These are phyloP conservation scores for Anoplophora glabripennis DNA, from an alignment of 1,140 invertebrate genomes.

Conservation along the genomic window DNA sequence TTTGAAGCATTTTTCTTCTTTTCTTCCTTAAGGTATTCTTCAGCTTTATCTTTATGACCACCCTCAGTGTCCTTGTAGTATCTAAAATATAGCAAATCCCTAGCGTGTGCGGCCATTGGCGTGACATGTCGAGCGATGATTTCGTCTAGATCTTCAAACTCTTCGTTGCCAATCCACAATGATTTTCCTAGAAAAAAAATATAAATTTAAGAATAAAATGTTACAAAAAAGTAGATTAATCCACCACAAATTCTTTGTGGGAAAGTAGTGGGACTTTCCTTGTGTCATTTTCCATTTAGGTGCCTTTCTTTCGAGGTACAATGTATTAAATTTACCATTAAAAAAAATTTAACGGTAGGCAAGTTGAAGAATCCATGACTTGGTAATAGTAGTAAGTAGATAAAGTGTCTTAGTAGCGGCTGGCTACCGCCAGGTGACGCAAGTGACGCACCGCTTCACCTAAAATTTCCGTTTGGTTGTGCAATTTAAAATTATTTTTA, in stretches of 20 bases:
- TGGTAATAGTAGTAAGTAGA: no score
- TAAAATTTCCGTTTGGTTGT: no score
- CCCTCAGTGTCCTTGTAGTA: conserved; percentile 76
- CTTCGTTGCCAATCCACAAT: conserved; percentile 83
- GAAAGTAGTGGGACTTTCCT: no score
- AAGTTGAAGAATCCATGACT: no score
- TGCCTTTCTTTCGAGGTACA: no score
- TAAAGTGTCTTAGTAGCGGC: no score
- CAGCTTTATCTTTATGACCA: conserved; percentile 79
- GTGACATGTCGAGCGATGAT: conserved; percentile 95
- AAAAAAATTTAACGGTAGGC: no score
- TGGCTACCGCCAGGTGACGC: no score
- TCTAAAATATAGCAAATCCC: conserved; percentile 89
- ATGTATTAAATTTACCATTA: no score
- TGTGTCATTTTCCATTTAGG: no score
- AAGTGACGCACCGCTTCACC: no score
- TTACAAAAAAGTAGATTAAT: not conserved
- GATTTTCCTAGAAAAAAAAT: conserved; percentile 57
- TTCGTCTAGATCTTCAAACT: conserved; percentile 99
- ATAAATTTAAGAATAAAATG: not conserved
- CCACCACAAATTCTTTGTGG: not conserved
- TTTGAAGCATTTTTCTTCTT: conserved; percentile 81
- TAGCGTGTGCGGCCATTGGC: conserved; percentile 90
- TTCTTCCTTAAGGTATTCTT: conserved; percentile 82
- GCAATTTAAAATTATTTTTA: no score